phyloP scores from a whole-genome alignment of 2,797 vertebrate species.

The Chiloscyllium punctatum region DNA sequence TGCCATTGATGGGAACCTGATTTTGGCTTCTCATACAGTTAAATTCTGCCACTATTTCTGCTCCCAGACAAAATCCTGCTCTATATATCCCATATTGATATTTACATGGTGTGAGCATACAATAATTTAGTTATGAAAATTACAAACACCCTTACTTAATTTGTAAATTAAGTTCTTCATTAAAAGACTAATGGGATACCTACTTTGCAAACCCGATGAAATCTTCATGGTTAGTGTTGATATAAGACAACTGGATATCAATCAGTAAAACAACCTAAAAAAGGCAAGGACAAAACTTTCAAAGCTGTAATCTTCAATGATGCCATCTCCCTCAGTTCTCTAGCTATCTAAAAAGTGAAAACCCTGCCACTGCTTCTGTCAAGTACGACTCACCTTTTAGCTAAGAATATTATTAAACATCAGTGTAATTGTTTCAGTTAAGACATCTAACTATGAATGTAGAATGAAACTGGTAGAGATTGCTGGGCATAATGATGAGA shows the following conservation, averaged over 20 bases:
- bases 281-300: slow-evolving; percentile 2
- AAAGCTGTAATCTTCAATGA: neutral
- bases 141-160: neutral
- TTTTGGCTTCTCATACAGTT: too few species aligned
- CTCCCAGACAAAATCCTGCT: too few species aligned
- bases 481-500: neutral
- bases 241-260: slow-evolving; percentile 87
- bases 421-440: neutral
- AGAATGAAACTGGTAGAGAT: neutral
- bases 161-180: neutral
- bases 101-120: neutral
- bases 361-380: neutral
- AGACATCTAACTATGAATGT: neutral
- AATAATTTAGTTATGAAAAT: neutral
- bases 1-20: too few species aligned
- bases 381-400: neutral
- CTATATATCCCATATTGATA: neutral
- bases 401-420: neutral
- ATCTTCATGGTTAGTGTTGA: slow-evolving; percentile 92
- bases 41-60: too few species aligned
- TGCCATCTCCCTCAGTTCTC: neutral
- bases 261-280: slow-evolving; percentile 76
- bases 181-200: slow-evolving; percentile 47
- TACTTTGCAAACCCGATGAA: slow-evolving; percentile 88
- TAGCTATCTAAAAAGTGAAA: neutral